phyloP scores from a whole-genome alignment of 2,797 vertebrate species.

The Sebastes aleutianus region DNA sequence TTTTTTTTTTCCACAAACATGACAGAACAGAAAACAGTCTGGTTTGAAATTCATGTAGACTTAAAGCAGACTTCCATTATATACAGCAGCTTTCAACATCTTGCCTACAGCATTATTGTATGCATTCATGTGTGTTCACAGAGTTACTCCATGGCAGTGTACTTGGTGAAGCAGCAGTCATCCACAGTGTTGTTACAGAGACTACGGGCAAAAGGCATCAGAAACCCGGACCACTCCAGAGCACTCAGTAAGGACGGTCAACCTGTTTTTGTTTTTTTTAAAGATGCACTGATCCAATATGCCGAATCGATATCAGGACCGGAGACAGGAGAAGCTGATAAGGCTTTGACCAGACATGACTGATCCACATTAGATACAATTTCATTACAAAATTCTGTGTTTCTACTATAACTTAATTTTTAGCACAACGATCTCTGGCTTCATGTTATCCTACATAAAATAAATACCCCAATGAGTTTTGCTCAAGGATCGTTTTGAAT shows the following conservation, averaged over 20 bases:
- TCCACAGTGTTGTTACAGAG: conserved; percentile 95
- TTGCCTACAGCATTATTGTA: neutral
- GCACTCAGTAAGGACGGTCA: conserved; percentile 89
- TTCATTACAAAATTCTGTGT: neutral
- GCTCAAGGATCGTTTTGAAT: neutral
- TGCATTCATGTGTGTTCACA: conserved; percentile 68
- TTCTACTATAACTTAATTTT: neutral
- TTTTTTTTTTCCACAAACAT: neutral
- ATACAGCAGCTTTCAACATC: neutral
- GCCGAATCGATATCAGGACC: neutral
- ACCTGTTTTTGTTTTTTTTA: neutral
- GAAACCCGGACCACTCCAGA: conserved; percentile 98
- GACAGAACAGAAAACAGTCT: neutral
- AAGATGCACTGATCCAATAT: neutral
- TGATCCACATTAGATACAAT: neutral
- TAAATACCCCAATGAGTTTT: neutral
- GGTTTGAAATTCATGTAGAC: neutral
- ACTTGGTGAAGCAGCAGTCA: conserved; percentile 97
- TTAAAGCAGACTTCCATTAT: neutral
- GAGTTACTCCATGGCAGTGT: conserved; percentile 99
- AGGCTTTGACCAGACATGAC: neutral
- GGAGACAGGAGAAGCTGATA: neutral
- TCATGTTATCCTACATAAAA: neutral
- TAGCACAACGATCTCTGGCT: neutral
- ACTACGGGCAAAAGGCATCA: conserved; percentile 96